Conservation (phyloP, 1,140 invertebrate species). For the Trachymyrmex septentrionalis region DNA sequence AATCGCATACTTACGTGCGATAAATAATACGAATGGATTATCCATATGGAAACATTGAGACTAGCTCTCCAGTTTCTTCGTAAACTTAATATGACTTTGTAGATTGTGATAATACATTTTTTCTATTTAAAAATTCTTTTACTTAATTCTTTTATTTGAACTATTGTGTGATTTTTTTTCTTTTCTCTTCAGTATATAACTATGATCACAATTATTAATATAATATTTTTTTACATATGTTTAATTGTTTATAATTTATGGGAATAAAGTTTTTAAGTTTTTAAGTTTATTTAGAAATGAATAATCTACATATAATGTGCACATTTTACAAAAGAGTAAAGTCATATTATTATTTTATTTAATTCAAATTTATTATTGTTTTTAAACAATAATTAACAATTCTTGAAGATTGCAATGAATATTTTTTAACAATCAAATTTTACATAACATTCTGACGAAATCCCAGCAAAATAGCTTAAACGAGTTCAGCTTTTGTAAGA, state of each 20-base stretch:
- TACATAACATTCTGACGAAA: neutral
- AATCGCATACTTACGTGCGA: slow-evolving; percentile 32
- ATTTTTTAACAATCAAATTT: slow-evolving; percentile 3
- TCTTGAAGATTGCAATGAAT: neutral
- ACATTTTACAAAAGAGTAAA: neutral
- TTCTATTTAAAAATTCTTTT: neutral
- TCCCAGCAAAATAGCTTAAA: neutral
- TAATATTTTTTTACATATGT: neutral
- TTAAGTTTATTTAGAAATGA: neutral
- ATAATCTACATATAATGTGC: neutral
- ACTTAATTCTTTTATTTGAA: neutral
- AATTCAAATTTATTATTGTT: neutral
- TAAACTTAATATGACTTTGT: neutral
- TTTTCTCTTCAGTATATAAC: neutral
- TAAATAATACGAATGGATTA: slow-evolving; percentile 55
- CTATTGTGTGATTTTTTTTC: neutral
- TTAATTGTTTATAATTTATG: neutral
- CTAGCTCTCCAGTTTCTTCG: neutral
- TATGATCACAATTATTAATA: neutral
- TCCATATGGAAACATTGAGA: neutral
- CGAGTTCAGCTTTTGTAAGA: neutral
- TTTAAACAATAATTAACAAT: neutral
- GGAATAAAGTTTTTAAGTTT: neutral
- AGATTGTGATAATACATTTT: neutral
- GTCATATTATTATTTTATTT: neutral